Percentiles rank a stretch among this genome's conserved stretches.
Conservation (phyloP, 1,140 invertebrate species). For the Aleiodes sp. region DNA sequence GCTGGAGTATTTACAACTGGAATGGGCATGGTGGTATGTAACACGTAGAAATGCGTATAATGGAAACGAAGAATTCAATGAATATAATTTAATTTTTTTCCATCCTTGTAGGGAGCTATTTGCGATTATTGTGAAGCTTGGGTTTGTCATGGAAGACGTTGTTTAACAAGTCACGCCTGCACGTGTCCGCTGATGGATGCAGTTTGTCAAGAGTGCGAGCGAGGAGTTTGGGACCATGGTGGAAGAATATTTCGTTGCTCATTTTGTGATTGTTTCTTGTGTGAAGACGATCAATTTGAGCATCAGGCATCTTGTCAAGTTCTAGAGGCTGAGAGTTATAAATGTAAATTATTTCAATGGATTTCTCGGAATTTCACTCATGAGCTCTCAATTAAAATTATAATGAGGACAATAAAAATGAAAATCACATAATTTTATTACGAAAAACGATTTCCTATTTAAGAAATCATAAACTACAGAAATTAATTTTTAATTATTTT, state of each 20-base stretch:
- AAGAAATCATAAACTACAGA: too few species aligned
- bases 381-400: too few species aligned
- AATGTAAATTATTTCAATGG: conserved; percentile 75
- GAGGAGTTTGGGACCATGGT: conserved; percentile 94
- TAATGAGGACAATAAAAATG: too few species aligned
- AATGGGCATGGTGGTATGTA: conserved; percentile 87
- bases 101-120: conserved; percentile 82
- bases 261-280: conserved; percentile 90
- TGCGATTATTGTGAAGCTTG: conserved; percentile 98
- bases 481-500: conserved; percentile 41
- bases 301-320: conserved; percentile 98
- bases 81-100: conserved; percentile 11
- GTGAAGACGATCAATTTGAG: conserved; percentile 98
- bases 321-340: conserved; percentile 90
- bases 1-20: conserved; percentile 89
- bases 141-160: conserved; percentile 95
- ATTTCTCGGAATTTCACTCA: too few species aligned
- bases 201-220: conserved; percentile 89
- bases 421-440: conserved; percentile 5
- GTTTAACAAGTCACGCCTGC: conserved; percentile 91
- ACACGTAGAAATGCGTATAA: too few species aligned
- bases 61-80: conserved; percentile 4
- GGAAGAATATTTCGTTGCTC: conserved; percentile 92
- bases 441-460: too few species aligned
- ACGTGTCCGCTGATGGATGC: conserved; percentile 89